A percentile compares a stretch with the other conserved stretches of the same genome.
Evolutionary conservation across 2,888 invertebrate genomes (phyloP).

Genomic region (Timema cristinae): DNA sequence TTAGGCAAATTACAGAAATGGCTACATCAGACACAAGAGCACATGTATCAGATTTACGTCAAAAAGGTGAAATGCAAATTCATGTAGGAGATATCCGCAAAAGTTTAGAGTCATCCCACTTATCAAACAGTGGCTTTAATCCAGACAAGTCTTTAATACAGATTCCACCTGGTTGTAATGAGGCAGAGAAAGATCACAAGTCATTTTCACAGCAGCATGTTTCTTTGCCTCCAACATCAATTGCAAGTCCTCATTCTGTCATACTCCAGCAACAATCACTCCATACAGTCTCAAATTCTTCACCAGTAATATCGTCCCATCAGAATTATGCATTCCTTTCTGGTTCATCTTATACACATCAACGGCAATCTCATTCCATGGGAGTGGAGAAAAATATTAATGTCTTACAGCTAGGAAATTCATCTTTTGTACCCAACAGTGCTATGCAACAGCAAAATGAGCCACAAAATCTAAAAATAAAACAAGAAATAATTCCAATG

Average conservation of each 20-base stretch:
- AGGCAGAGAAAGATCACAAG: conserved; percentile 18
- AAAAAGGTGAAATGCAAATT: too few relatives aligned
- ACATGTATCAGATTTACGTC: too few relatives aligned
- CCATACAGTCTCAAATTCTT: conserved; percentile 16
- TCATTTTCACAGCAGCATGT: conserved; percentile 8
- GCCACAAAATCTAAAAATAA: conserved; percentile 69
- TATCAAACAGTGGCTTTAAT: conserved; percentile 9
- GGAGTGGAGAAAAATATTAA: conserved; percentile 12
- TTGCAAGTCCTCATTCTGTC: conserved; percentile 17
- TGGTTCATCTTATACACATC: conserved; percentile 45
- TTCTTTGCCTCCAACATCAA: conserved; percentile 16
- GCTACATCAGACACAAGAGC: too few relatives aligned
- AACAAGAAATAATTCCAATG: conserved; percentile 52
- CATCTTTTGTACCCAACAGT: not conserved
- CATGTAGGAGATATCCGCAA: not conserved
- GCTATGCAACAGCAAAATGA: conserved; percentile 48
- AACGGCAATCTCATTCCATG: conserved; percentile 29
- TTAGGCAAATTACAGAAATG: not conserved
- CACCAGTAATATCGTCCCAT: conserved; percentile 19
- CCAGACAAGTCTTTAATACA: conserved; percentile 17
- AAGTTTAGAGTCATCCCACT: conserved; percentile 5
- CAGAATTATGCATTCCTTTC: conserved; percentile 59
- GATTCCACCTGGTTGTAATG: conserved; percentile 7
- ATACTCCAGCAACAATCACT: conserved; percentile 18
- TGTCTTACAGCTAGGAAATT: not conserved